Conservation (phyloP, 2,797 vertebrate species). For the Falco biarmicus region DNA sequence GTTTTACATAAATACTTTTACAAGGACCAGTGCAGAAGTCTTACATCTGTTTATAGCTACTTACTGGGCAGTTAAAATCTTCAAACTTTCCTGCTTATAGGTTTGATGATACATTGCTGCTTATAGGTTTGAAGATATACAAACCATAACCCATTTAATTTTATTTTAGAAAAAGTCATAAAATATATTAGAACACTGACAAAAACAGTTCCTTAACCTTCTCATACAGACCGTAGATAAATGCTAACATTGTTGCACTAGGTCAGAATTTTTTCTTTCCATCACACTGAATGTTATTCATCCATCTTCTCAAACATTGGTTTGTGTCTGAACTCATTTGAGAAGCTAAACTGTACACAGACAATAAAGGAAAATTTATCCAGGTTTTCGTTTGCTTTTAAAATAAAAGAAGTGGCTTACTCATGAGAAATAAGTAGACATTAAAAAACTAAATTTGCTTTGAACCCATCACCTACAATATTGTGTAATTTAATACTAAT, state of each 20-base stretch:
- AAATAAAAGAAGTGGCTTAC: not conserved
- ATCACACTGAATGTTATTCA: not conserved
- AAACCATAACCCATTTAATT: not conserved
- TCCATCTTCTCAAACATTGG: not conserved
- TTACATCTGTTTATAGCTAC: not conserved
- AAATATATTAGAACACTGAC: not conserved
- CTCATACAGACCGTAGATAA: not conserved
- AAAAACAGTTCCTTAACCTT: not conserved
- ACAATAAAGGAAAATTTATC: not conserved
- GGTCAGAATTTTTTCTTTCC: not conserved
- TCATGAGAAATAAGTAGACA: not conserved
- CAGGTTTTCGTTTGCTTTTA: not conserved
- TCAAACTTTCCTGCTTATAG: not conserved
- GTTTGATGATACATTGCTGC: not conserved
- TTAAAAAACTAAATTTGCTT: not conserved
- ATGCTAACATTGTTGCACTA: not conserved
- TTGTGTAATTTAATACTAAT: not conserved
- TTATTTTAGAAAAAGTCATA: not conserved
- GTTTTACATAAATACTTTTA: not conserved
- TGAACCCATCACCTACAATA: not conserved
- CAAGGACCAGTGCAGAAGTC: not conserved
- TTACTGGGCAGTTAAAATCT: not conserved
- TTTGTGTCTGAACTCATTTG: not conserved
- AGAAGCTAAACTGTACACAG: not conserved
- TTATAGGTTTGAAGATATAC: not conserved